Percentiles rank a stretch among this genome's conserved stretches.
phyloP scores from a whole-genome alignment of 2,888 invertebrate genomes.

The Tinea pellionella region DNA sequence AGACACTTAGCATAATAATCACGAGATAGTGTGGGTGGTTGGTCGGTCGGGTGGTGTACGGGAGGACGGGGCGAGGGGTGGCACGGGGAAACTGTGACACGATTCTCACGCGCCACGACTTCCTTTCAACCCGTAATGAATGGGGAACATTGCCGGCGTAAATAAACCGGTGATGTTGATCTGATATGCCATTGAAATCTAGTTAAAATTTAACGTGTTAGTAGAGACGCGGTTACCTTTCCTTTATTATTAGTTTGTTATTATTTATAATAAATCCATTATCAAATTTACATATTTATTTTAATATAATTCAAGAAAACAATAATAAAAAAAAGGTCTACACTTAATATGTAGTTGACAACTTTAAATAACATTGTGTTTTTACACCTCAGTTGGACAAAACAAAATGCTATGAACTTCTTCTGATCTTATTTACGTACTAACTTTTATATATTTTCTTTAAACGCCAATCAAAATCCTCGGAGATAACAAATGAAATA shows the following conservation, averaged over 20 bases:
- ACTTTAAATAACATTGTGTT: no score
- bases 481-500: not conserved
- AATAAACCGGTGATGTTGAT: slow-evolving; percentile 38
- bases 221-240: slow-evolving; percentile 18
- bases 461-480: no score
- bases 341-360: no score
- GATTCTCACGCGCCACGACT: slow-evolving; percentile 63
- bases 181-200: slow-evolving; percentile 38
- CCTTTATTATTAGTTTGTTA: not conserved
- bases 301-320: no score
- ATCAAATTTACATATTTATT: no score
- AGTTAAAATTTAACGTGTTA: slow-evolving; percentile 25
- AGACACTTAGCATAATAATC: slow-evolving; percentile 68
- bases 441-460: no score
- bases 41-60: slow-evolving; percentile 22
- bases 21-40: slow-evolving; percentile 36
- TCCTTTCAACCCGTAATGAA: slow-evolving; percentile 63
- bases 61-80: slow-evolving; percentile 24
- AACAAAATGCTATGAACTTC: no score
- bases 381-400: no score
- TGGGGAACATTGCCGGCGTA: slow-evolving; percentile 42
- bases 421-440: no score
- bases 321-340: no score
- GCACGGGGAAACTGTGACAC: slow-evolving; percentile 43
- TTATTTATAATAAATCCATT: no score